Base-by-base conservation (phyloP, 1,140 invertebrate species). In the Whitmania pigra region DNA sequence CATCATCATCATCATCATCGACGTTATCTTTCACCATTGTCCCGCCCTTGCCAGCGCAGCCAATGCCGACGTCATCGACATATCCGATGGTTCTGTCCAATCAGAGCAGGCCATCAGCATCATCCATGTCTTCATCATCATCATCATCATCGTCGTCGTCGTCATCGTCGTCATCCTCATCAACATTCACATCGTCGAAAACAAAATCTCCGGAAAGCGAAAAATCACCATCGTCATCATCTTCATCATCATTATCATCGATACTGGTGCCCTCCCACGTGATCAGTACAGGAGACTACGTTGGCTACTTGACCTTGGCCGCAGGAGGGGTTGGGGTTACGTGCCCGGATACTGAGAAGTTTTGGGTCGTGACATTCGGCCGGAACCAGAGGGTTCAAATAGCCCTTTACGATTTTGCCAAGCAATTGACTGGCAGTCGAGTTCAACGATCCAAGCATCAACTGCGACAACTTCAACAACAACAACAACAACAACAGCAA, bases 101-200 rank as follows among this genome's bases (percentile, higher is more conserved):
- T 49, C 43, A 49, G 43, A 49, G 15, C 43, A 49, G 43, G 15
- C 57, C 9, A 63, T 63, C 57, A 63, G 7, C 15, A 63, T 63
- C 57, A 25, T 63, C 57, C 5, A 2, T 18, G 22, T 20, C 57
- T 1, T 63, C 57, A n/a, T 63, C 55, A 27, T 17, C 55, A 60
- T 17, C 55, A 60, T 60, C 55, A 17, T 60, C 55, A 22, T 60
- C 55, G 17, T 60, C 29, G 20, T 22, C 29, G 18, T 22, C 57
- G 18, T 63, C 57, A 15, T 63, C 57, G 29, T 63, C 57, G 57
- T 63, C 57, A 20, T 63, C 57, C 22, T 63, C 57, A 63, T 63
- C 57, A 63, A 63, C 22, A 63, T 63, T 25, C 29, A 63, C 57
- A 13, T 63, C 57, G 22, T 63, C 29, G 29, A 63, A 15, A 25